Base-by-base conservation (phyloP, 2,888 invertebrate species). In the Calameuta pallipes region DNA sequence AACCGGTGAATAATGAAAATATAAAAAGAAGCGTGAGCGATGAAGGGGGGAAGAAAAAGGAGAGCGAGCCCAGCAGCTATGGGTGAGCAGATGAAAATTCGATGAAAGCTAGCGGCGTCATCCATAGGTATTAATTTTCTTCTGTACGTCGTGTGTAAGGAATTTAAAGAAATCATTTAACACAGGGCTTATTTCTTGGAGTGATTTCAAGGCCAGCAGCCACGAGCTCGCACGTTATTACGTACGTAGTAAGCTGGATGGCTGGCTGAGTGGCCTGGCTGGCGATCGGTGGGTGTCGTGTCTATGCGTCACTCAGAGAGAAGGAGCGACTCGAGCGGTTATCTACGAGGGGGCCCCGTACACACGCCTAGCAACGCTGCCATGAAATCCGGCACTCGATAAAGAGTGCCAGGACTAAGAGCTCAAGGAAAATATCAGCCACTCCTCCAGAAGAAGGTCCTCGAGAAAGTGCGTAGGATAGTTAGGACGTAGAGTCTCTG, bases 391-490 rank as follows among this genome's bases (percentile, higher is more conserved):
- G 56, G 56, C 56, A 56, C 23, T 56, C 56, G 23, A 56, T 56
- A 56, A 56, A 56, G 73, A 56, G n/a, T 69, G n/a, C 35, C 34
- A 69, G n/a, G 31, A 69, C 30, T 35, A 35, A 75, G 36, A 78
- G 68, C n/a, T 56, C 33, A 30, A 69, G n/a, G 36, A 77, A 77
- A 13, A n/a, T 23, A 36, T 35, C 75, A 76, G 34, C 77, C 71
- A 79, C 71, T 56, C 56, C 56, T 56, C 56, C 92, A 92, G 93
- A 92, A 93, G 93, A 93, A 93, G 93, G 93, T 93, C 93, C 92
- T 92, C 36, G 78, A 74, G 69, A 76, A 75, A 80, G 76, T 79
- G 76, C 80, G 73, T 73, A 80, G 68, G 11, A n/a, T 15, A 34
- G 70, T 71, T 74, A 78, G 34, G 33, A 69, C 73, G 23, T 69